phyloP scores from a whole-genome alignment of 2,797 vertebrate genomes.

The Coracias cyanogaster region DNA sequence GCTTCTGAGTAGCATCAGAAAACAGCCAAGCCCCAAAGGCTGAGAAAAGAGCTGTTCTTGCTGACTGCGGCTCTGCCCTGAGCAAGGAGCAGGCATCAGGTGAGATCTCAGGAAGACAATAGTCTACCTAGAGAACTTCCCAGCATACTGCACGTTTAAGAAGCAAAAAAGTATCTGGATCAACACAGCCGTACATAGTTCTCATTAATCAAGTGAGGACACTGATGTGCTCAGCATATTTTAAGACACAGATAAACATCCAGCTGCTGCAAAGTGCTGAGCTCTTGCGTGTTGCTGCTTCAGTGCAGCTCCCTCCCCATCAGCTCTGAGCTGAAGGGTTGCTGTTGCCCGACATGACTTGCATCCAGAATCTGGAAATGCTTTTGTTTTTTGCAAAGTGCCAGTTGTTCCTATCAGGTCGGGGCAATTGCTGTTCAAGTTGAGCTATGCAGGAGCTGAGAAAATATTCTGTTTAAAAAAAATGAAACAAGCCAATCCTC shows the following conservation, averaged over 20 bases:
- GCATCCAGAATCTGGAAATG: neutral
- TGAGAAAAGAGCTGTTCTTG: neutral
- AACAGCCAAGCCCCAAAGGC: neutral
- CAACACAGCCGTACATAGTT: neutral
- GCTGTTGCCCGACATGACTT: neutral
- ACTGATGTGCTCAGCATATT: neutral
- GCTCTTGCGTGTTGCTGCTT: neutral
- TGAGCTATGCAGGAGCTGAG: neutral
- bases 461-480: neutral
- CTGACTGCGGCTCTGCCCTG: neutral
- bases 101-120: neutral
- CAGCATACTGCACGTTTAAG: neutral
- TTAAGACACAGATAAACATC: neutral
- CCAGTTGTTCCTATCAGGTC: neutral
- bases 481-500: accelerated
- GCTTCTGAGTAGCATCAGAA: neutral
- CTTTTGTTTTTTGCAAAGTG: neutral
- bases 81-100: neutral
- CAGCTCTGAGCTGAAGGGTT: neutral
- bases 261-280: conserved; percentile 5
- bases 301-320: neutral
- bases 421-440: neutral
- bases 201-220: neutral
- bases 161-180: neutral
- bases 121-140: neutral